Evolutionary conservation across 2,888 invertebrate genomes (phyloP).

Genomic region (Drosophila nr. perissopoda): DNA sequence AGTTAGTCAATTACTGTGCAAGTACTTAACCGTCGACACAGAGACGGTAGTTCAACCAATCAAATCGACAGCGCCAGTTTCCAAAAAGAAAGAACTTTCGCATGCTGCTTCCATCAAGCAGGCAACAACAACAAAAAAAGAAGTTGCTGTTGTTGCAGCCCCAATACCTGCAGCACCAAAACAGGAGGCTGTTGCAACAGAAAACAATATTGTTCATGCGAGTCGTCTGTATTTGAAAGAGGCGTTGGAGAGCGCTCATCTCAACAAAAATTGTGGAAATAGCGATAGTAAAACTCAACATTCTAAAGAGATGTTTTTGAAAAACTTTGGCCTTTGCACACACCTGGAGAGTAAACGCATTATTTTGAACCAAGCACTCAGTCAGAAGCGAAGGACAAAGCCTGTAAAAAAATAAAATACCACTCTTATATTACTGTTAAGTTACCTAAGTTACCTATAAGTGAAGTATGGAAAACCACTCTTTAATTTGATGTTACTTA

Average conservation of each 20-base stretch:
- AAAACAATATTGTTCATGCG: slow-evolving; percentile 30
- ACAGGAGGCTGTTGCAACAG: neutral
- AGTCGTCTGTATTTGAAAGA: slow-evolving; percentile 64
- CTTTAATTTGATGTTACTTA: slow-evolving; percentile 14
- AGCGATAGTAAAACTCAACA: slow-evolving; percentile 5
- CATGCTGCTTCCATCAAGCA: neutral
- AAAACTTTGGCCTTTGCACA: slow-evolving; percentile 61
- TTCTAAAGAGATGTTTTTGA: slow-evolving; percentile 53
- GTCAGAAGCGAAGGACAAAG: slow-evolving; percentile 22
- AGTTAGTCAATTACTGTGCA: slow-evolving; percentile 50
- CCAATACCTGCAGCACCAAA: neutral
- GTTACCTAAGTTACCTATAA: neutral
- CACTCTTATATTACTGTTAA: neutral
- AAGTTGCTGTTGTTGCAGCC: neutral
- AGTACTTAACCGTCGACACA: slow-evolving; percentile 46
- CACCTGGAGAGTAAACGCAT: slow-evolving; percentile 42
- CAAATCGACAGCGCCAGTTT: slow-evolving; percentile 1
- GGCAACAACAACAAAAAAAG: neutral
- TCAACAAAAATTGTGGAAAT: slow-evolving; percentile 12
- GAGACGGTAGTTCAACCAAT: slow-evolving; percentile 11
- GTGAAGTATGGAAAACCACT: neutral
- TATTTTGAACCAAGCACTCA: slow-evolving; percentile 10
- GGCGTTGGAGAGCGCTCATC: slow-evolving; percentile 50
- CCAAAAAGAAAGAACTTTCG: slow-evolving; percentile 12
- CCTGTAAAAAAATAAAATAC: slow-evolving; percentile 2